phyloP scores from a whole-genome alignment of 2,797 vertebrate species.

The Petrocephalus sullivani region DNA sequence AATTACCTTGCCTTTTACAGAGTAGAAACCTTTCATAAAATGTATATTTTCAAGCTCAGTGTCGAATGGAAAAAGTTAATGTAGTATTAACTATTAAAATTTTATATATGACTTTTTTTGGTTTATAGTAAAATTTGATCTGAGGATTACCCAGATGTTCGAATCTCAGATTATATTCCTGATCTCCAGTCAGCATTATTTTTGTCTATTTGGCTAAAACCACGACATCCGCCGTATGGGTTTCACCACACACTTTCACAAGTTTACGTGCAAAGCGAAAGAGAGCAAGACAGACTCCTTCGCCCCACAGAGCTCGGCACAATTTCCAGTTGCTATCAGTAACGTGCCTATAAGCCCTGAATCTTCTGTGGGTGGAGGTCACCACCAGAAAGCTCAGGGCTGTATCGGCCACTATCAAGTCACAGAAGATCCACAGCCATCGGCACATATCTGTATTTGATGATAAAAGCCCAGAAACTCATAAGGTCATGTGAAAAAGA shows the following conservation, averaged over 20 bases:
- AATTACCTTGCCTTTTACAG: neutral
- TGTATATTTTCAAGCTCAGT: constrained; percentile 3
- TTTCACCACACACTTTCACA: neutral
- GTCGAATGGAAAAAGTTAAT: neutral
- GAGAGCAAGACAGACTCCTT: neutral
- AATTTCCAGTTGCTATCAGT: neutral
- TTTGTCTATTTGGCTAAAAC: neutral
- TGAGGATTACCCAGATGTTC: neutral
- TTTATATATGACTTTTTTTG: neutral
- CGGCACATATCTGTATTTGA: neutral
- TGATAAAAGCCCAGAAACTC: neutral
- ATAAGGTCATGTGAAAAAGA: neutral
- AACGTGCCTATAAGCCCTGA: neutral
- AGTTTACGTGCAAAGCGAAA: neutral
- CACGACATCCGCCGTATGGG: neutral
- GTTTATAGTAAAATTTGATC: neutral
- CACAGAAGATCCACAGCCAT: too few relatives aligned
- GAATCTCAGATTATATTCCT: neutral
- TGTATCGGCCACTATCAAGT: neutral
- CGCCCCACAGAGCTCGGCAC: neutral
- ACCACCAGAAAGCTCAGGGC: neutral
- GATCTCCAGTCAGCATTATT: neutral
- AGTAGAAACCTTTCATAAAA: neutral
- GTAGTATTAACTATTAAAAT: neutral
- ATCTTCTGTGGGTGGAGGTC: neutral